phyloP scores from a whole-genome alignment of 2,113 vertebrate species.

The Clinocottus analis region DNA sequence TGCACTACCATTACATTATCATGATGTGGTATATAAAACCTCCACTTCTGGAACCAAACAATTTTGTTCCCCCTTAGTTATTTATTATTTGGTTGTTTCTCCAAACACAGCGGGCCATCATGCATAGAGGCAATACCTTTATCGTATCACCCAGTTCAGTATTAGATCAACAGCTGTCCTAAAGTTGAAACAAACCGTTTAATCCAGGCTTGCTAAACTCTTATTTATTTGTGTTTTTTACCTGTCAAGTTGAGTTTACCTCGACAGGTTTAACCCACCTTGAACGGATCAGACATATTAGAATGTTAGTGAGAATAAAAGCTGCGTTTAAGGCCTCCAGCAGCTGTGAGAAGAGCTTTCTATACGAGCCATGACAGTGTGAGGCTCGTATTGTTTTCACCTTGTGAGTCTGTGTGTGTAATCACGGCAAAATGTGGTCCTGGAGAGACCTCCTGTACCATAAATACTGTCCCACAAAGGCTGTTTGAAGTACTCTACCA shows the following conservation, averaged over 20 bases:
- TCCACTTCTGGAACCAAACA: too few species aligned
- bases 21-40: not conserved
- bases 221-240: not conserved
- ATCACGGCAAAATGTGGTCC: not conserved
- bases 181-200: not conserved
- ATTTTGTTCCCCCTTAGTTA: not conserved
- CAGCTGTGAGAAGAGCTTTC: not conserved
- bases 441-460: not conserved
- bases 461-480: not conserved
- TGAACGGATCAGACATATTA: not conserved
- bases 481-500: not conserved
- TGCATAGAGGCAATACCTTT: not conserved
- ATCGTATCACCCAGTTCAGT: not conserved
- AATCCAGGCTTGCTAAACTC: not conserved
- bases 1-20: not conserved
- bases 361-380: not conserved
- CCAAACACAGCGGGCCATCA: not conserved
- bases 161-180: not conserved
- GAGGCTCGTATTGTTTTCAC: not conserved
- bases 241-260: not conserved
- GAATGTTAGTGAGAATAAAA: not conserved
- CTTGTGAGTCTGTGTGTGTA: not conserved
- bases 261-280: not conserved
- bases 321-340: not conserved
- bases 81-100: not conserved